Base-by-base conservation (phyloP, 2,113 vertebrate species). In the Vidua chalybeata region DNA sequence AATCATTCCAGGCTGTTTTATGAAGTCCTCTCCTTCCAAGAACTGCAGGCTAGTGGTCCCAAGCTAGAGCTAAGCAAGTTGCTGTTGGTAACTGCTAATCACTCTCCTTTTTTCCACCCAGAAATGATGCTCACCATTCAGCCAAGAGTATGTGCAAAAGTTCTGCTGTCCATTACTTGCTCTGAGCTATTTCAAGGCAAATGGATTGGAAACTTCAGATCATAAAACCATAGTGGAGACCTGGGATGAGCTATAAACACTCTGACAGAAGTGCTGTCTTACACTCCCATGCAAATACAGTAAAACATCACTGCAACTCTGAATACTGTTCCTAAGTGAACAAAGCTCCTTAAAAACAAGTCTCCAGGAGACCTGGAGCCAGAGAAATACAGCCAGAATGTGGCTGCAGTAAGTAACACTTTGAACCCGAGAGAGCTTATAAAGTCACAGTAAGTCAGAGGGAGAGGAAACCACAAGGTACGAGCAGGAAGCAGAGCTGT, bases 21-120 rank as follows among this genome's bases (percentile, higher is more conserved):
- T 45, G 13, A 84, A 93, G 56, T 30, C 39, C 30, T 92, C 62
- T 93, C 43, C 76, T 90, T 67, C 67, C 64, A 84, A 72, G 55
- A 88, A 54, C 35, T 33, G 74, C 39, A 54, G 0, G 0, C 33
- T 31, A 23, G 16, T 35, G 59, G 76, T 66, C 28, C 73, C 74
- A 63, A 78, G 54, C 23, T 55, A 75, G 66, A 87, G 39, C 46
- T 74, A 55, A 81, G 74, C n/a, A 81, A 71, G 15, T 23, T 54
- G 27, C 11, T 80, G 30, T 41, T 52, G 54, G 23, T 52, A 76
- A 56, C n/a, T 74, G 78, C n/a, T 52, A 66, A 68, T 43, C 31
- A 61, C 51, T 43, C 41, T 87, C 31, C 81, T 67, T 33, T 76
- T 35, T 61, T 68, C 58, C 49, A 73, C 3, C 24, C n/a, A 67